Percentiles rank a stretch among this genome's conserved stretches.
phyloP scores from a whole-genome alignment of 64 coral and sea anemone species.

The Catalaphyllia jardinei region DNA sequence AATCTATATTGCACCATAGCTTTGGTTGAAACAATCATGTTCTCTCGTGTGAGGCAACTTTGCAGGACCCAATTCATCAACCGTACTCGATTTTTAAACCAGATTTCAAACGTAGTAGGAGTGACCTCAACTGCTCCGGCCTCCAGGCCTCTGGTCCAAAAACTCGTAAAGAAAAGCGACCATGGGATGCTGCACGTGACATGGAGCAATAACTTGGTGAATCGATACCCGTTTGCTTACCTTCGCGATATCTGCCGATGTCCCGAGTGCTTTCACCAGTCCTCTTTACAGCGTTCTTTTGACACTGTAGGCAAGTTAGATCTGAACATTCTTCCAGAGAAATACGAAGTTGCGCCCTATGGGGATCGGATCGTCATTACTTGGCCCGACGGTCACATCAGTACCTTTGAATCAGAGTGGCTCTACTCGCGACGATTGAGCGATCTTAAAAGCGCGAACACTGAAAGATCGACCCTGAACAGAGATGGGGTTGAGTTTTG shows the following conservation, averaged over 20 bases:
- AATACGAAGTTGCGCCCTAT: background rate
- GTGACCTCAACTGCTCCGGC: background rate
- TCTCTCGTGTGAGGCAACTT: background rate
- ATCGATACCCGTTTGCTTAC: conserved; percentile 67
- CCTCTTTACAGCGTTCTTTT: conserved; percentile 42
- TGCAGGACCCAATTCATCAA: background rate
- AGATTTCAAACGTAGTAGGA: background rate
- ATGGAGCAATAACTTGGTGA: conserved; percentile 41
- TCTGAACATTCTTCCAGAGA: background rate
- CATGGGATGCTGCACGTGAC: conserved; percentile 42
- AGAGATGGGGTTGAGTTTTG: conserved; percentile 11
- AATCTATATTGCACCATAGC: too few relatives aligned
- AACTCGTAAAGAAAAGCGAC: conserved; percentile 13
- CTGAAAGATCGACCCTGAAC: background rate
- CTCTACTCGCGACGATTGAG: conserved; percentile 29
- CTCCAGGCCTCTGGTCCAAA: conserved; percentile 1
- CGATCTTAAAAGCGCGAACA: background rate
- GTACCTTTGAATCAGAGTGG: conserved; percentile 44
- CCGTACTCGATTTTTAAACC: background rate
- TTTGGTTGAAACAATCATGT: background rate
- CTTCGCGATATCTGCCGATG: conserved; percentile 80
- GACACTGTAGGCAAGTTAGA: conserved; percentile 51
- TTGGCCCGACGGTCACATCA: conserved; percentile 63
- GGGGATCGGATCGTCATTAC: conserved; percentile 30
- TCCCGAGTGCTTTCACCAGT: conserved; percentile 61